A percentile compares a stretch with the other conserved stretches of the same genome.
These are phyloP conservation scores for Leptura quadrifasciata DNA, from an alignment of 2,888 invertebrate species.

Conservation along the genomic window DNA sequence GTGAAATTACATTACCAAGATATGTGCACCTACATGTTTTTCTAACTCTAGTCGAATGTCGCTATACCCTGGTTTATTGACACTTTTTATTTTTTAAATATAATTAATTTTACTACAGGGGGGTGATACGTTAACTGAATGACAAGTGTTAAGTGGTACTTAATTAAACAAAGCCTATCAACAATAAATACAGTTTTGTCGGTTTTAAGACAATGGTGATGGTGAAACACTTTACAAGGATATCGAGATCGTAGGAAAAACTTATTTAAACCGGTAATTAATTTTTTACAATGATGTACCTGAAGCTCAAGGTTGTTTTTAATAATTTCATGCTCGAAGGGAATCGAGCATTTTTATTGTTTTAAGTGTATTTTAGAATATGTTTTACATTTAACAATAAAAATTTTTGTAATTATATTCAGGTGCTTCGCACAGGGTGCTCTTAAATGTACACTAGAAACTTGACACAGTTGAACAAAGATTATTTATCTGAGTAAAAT, in stretches of 20 bases:
- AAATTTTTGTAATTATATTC: not conserved
- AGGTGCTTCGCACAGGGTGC: too few relatives aligned
- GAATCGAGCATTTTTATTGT: not conserved
- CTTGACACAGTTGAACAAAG: too few relatives aligned
- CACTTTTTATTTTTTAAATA: not conserved
- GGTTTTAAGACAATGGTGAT: slow-evolving; percentile 10
- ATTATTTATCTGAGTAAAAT: too few relatives aligned
- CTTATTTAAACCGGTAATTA: slow-evolving; percentile 16
- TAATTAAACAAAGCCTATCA: not conserved
- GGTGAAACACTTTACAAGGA: slow-evolving; percentile 17
- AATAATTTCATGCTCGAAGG: slow-evolving; percentile 24
- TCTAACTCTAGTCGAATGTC: not conserved
- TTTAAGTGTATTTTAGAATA: not conserved
- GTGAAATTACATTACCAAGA: not conserved
- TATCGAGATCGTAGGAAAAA: slow-evolving; percentile 22
- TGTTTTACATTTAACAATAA: not conserved
- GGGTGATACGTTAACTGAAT: not conserved
- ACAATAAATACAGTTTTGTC: not conserved
- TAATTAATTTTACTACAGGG: not conserved
- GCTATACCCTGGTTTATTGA: not conserved
- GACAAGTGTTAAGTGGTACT: not conserved
- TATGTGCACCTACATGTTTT: not conserved
- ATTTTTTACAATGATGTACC: slow-evolving; percentile 25
- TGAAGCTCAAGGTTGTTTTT: slow-evolving; percentile 21
- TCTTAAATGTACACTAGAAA: too few relatives aligned